These are phyloP conservation scores for Hydractinia symbiolongicarpus DNA, from an alignment of 30 jellyfish, hydroid and myxozoan species.

Conservation along the genomic window DNA sequence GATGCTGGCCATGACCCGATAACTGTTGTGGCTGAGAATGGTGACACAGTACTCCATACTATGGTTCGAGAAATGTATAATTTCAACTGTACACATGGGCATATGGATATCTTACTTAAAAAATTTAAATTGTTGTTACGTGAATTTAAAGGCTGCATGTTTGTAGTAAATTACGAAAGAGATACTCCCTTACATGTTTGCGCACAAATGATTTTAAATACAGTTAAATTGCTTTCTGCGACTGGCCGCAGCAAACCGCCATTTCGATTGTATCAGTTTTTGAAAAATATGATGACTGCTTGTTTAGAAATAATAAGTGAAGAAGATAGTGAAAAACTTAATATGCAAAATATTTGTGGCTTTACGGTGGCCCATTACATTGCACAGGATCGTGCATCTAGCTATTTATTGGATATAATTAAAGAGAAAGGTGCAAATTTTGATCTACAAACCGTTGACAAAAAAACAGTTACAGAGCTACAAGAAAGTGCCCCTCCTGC, in stretches of 20 bases:
- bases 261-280: slow-evolving; percentile 28
- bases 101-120: slow-evolving; percentile 25
- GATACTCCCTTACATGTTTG: slow-evolving; percentile 23
- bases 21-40: slow-evolving; percentile 20
- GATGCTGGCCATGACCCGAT: slow-evolving; percentile 28
- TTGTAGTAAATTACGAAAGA: background rate
- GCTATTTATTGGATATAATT: background rate
- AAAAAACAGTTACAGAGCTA: background rate
- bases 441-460: background rate
- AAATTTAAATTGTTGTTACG: slow-evolving; percentile 16
- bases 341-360: slow-evolving; percentile 12
- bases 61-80: slow-evolving; percentile 23
- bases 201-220: slow-evolving; percentile 7
- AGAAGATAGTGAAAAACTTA: background rate
- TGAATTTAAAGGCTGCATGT: slow-evolving; percentile 15
- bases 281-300: slow-evolving; percentile 16
- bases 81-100: slow-evolving; percentile 34
- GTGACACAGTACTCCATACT: slow-evolving; percentile 27
- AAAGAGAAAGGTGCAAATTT: slow-evolving; percentile 26
- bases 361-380: slow-evolving; percentile 20
- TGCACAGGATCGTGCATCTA: slow-evolving; percentile 25
- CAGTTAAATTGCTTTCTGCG: background rate
- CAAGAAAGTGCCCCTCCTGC: slow-evolving; percentile 27
- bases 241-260: slow-evolving; percentile 15
- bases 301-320: slow-evolving; percentile 2